Conservation (phyloP, 2,113 vertebrate genomes). For the human (Homo sapiens) region GRCh38 chr4:29948501-29949000, state of each 20-base stretch:
- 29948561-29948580: neutral
- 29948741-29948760: neutral
- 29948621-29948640: neutral
- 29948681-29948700: too few relatives aligned
- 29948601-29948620: neutral
- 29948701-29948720: too few relatives aligned
- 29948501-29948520: neutral
- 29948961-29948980: neutral
- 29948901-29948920: neutral
- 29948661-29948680: neutral
- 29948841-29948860: neutral
- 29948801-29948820: neutral
- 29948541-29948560: neutral
- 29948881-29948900: neutral
- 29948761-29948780: neutral
- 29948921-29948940: neutral
- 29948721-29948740: too few relatives aligned
- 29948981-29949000: neutral
- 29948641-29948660: neutral
- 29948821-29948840: neutral
- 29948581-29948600: neutral
- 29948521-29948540: neutral
- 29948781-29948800: neutral
- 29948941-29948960: neutral
- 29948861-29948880: neutral